phyloP scores from a whole-genome alignment of 2,113 vertebrate genomes.

The Saguinus imperator region DNA sequence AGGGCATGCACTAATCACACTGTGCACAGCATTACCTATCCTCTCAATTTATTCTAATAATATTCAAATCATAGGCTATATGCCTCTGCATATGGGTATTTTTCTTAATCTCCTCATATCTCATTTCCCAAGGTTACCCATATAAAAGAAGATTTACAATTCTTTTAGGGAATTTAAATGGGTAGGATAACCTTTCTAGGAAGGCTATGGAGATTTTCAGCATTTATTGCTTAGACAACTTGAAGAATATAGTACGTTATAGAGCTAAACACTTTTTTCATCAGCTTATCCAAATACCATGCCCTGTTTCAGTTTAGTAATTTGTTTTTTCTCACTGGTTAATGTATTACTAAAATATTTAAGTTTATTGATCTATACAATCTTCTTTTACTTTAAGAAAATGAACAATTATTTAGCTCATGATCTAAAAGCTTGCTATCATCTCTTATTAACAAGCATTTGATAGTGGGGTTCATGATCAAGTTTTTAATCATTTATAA shows the following conservation, averaged over 20 bases:
- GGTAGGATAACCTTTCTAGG: not conserved
- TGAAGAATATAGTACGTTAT: accelerated
- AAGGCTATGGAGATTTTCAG: not conserved
- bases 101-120: not conserved
- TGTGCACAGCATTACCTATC: accelerated
- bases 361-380: not conserved
- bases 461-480: not conserved
- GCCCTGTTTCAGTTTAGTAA: too few species aligned
- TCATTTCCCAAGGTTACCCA: not conserved
- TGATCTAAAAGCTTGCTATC: not conserved
- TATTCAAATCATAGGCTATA: not conserved
- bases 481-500: not conserved
- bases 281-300: not conserved
- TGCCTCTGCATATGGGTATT: not conserved
- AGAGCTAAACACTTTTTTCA: not conserved
- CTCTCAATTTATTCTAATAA: not conserved
- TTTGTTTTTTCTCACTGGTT: not conserved
- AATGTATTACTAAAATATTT: not conserved
- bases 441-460: not conserved
- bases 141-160: not conserved
- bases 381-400: not conserved
- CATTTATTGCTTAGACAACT: not conserved
- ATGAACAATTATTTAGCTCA: not conserved
- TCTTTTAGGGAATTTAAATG: not conserved
- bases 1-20: accelerated